Percentiles rank a stretch among this genome's conserved stretches.
Evolutionary conservation across 2,113 vertebrate species (phyloP).

Genomic region (Macrotis lagotis): DNA sequence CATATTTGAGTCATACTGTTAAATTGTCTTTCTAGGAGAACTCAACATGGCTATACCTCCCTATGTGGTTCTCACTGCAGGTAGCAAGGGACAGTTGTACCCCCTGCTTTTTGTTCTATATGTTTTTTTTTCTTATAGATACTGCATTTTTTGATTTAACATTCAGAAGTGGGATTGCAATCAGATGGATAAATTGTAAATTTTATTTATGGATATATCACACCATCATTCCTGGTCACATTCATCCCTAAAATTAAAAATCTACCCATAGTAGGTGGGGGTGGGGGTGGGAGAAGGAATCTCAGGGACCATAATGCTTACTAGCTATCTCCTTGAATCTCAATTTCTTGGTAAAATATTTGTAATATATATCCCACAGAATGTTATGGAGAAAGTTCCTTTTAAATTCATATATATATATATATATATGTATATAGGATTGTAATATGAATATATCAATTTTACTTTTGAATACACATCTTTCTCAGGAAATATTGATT

Average conservation of each 20-base stretch:
- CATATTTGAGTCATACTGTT: constrained; percentile 34
- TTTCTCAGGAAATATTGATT: not conserved
- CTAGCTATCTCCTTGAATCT: not conserved
- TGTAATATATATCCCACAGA: not conserved
- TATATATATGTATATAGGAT: not conserved
- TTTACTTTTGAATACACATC: not conserved
- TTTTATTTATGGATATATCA: constrained; percentile 45
- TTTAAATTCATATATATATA: not conserved
- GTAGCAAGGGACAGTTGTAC: not conserved
- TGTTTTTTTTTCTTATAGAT: constrained; percentile 34
- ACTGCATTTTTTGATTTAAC: not conserved
- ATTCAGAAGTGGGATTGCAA: constrained; percentile 29
- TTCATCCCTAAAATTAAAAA: not conserved
- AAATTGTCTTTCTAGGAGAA: constrained; percentile 23
- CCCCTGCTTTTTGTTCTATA: not conserved
- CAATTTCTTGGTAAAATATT: not conserved
- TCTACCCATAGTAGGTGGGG: not conserved
- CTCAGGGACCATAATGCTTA: not conserved
- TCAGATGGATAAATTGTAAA: constrained; percentile 10
- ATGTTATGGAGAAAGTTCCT: not conserved
- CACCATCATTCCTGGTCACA: not conserved
- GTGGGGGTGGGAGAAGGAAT: not conserved
- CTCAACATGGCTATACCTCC: not conserved
- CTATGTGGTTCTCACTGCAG: not conserved
- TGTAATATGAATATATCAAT: not conserved